phyloP scores from a whole-genome alignment of 2,113 vertebrate species.

The Naja naja region DNA sequence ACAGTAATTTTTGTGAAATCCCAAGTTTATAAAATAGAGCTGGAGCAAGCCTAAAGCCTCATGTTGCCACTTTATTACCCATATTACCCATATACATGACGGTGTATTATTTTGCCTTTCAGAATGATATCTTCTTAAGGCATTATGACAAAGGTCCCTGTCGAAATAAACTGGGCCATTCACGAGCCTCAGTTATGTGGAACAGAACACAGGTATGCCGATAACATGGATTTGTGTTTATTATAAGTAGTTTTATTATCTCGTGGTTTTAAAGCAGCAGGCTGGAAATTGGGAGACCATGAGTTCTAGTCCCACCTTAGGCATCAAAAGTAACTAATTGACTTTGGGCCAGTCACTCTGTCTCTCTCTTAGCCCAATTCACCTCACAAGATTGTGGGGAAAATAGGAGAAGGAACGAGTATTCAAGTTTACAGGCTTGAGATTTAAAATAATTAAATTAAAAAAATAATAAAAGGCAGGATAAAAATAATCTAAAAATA shows the following conservation, averaged over 20 bases:
- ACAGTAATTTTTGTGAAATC: background rate
- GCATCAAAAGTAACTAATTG: background rate
- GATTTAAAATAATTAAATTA: background rate
- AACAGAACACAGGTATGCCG: slow-evolving; percentile 90
- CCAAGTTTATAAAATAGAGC: background rate
- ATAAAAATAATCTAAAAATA: background rate
- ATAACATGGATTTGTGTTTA: background rate
- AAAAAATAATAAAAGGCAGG: background rate
- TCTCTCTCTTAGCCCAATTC: background rate
- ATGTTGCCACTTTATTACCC: background rate
- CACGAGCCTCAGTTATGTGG: slow-evolving; percentile 95
- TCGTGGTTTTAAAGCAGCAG: background rate
- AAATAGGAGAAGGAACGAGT: background rate
- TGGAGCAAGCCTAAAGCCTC: background rate
- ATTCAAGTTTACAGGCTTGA: background rate
- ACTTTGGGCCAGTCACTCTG: background rate
- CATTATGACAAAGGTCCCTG: slow-evolving; percentile 97
- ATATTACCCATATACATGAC: background rate
- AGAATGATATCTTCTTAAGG: slow-evolving; percentile 96
- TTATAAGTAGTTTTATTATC: background rate
- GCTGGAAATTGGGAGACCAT: background rate
- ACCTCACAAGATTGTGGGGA: background rate
- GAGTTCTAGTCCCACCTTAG: background rate
- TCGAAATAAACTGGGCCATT: slow-evolving; percentile 96
- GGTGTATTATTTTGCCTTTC: slow-evolving; percentile 54